Base-by-base conservation (phyloP, 2,797 vertebrate species). In the Neostethus bicornis region DNA sequence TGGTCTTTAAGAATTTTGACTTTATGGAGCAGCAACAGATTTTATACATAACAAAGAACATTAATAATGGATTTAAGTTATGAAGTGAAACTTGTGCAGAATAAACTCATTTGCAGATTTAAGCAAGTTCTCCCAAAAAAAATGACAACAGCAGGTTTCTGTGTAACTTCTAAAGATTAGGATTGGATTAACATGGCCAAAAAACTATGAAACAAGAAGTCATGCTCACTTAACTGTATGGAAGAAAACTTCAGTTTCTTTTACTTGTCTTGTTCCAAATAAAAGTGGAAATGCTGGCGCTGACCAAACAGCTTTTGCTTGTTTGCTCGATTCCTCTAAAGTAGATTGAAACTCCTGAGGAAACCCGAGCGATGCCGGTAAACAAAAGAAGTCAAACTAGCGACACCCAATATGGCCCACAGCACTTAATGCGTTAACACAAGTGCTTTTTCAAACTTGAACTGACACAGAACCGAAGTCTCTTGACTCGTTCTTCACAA, bases 331-430 rank as follows among this genome's bases (percentile, higher is more conserved):
- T 21, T 39, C 34, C 73, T 58, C 49, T 26, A 57, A 69, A 4
- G 19, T 39, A 57, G 75, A 58, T 73, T 78, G 71, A 52, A 56
- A 68, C 64, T 69, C 42, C 70, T 57, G 29, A 25, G 51, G 49
- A 58, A 65, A 47, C 56, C 51, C 64, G 41, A 66, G 73, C 66
- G 61, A 77, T 34, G 4, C 50, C 47, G 61, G 65, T 39, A 51
- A 78, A 87, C 81, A 87, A 86, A 54, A 74, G 66, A 77, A 75
- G 80, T 77, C 41, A 37, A 34, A 51, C 73, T 53, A 70, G 51
- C 76, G 88, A 90, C 72, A 89, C 63, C 54, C 59, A 80, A 85
- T 86, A 79, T 79, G 70, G 23, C 53, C 55, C 56, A 49, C 19
- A 24, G 34, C 31, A 34, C 53, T 50, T 4, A 38, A 31, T 51